Evolutionary conservation across 1,140 invertebrate genomes (phyloP), one percentile per base, ranked within the genome.

Genomic region (Macrosteles quadrilineatus): DNA sequence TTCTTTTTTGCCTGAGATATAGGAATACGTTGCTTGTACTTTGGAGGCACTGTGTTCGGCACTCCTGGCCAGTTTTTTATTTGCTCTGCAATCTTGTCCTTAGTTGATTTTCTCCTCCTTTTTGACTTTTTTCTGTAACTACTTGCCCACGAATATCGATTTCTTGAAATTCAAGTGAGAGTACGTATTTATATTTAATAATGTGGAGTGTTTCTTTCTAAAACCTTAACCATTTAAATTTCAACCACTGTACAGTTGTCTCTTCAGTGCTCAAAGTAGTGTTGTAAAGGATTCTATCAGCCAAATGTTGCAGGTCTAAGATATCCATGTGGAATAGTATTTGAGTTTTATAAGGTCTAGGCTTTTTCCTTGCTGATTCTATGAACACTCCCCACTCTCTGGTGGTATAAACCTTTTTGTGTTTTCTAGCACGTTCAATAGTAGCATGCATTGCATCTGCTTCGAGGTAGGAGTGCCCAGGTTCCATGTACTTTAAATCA

Each of bases 401-500:
- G 21, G 59, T 63, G 2, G 71, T 66, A 53, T 72, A 72, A 27
- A 72, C 63, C 45, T 70, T 62, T 21, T 55, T 65, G 21, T 65
- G 43, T 40, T 70, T 72, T 32, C 71, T 1, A 31, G 68, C 68
- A 65, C 64, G 59, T 67, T 77, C 73, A 57, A 78, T 78, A 17
- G 68, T 62, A 36, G 68, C 73, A 68, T 82, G 80, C 9, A 81
- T 76, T 9, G 74, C 75, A 70, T 83, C 81, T 63, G 75, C 76
- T 63, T 82, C 80, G 77, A 81, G 82, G 59, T 81, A 79, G 23
- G 78, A 81, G 67, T 82, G 81, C 6, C 81, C 80, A 32, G 73
- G 74, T 72, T 78, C 77, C 17, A 82, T 69, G 74, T 73, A 82
- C 70, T 82, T 82, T 71, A 72, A 14, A 30, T 72, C 68, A 36